Conservation (phyloP, 53 echinoderm and acorn worm species). For the Antedon mediterranea region DNA sequence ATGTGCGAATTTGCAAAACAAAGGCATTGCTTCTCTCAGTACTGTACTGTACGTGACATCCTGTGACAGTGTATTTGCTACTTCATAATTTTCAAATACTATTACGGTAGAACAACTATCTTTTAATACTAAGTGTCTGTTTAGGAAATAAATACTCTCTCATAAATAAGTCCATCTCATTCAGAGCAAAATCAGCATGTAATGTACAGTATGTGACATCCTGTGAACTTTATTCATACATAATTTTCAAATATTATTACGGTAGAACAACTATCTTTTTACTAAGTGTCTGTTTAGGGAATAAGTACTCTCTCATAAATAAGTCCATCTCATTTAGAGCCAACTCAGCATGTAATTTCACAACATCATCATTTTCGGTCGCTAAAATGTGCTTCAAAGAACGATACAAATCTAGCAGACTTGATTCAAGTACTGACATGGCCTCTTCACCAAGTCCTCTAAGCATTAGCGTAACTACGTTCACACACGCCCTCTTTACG, state of each 20-base stretch:
- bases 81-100: too few relatives aligned
- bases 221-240: too few relatives aligned
- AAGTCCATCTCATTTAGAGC: conserved; percentile 75
- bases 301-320: conserved; percentile 74
- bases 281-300: conserved; percentile 58
- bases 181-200: too few relatives aligned
- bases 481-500: conserved; percentile 69
- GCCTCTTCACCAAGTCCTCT: conserved; percentile 64
- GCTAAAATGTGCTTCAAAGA: conserved; percentile 38
- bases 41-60: too few relatives aligned
- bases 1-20: too few relatives aligned
- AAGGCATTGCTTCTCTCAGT: too few relatives aligned
- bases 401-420: conserved; percentile 63
- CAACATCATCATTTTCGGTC: conserved; percentile 64
- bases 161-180: too few relatives aligned
- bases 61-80: too few relatives aligned
- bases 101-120: too few relatives aligned
- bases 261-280: conserved; percentile 74
- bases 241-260: background rate
- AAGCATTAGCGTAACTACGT: conserved; percentile 60
- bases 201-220: too few relatives aligned
- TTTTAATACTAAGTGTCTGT: too few relatives aligned
- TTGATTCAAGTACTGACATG: conserved; percentile 39
- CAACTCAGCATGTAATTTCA: conserved; percentile 53
- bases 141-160: too few relatives aligned